Base-by-base conservation (phyloP, 2,888 invertebrate genomes). In the Lottia gigantea region DNA sequence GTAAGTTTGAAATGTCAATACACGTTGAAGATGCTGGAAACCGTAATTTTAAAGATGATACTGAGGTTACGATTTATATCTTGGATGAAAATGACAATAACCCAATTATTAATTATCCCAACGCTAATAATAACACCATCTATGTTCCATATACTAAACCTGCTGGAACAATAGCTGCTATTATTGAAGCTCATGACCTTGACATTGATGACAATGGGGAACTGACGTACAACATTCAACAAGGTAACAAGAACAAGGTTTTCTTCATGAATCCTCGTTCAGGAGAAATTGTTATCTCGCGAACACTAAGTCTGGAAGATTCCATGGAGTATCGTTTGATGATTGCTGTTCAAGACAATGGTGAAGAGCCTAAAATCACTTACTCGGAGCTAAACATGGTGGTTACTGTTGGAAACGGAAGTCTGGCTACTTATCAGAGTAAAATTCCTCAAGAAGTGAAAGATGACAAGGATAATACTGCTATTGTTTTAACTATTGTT, bases 191-290 rank as follows among this genome's bases (percentile, higher is more conserved):
- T 16, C 64, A 70, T 1, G 84, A 84, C 68, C 66, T 68, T 8
- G 84, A 84, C 74, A 72, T 70, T 0, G 82, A 80, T 0, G 74
- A 76, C 31, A 83, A 83, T 83, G 78, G 85, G 8, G 68, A 74
- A 45, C 68, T 84, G 55, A 73, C 72, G 19, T 83, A 75, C 70
- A 71, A 74, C 40, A 73, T 84, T 47, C 71, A 77, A 11, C 74
- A 73, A 47, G 88, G 90, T 15, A 90, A 90, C 71, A 88, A 88
- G 67, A 85, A 87, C 4, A 80, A 80, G 4, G 81, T 89, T 65
- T 90, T 90, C 79, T 82, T 79, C 65, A 86, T 91, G 66, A 87
- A 90, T 68, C 74, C 83, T 2, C 72, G 82, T 3, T 82, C 83
- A 15, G 91, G 91, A 1, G 88, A 86, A 47, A 85, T 91, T n/a